Base-by-base conservation (phyloP, 2,797 vertebrate species). In the Esox masquinongy region DNA sequence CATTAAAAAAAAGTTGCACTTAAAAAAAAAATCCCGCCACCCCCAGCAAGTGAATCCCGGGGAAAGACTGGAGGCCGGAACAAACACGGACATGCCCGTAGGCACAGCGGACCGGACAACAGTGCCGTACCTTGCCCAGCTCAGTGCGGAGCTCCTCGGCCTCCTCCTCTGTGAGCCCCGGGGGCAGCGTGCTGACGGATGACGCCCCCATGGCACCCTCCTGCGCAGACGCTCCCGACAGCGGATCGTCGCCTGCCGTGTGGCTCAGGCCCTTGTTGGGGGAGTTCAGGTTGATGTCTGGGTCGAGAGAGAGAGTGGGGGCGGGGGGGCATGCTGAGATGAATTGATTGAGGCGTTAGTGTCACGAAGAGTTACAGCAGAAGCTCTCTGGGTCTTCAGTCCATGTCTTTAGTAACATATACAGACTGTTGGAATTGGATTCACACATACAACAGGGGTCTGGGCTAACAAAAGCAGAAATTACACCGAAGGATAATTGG, bases 201-300 rank as follows among this genome's bases (percentile, higher is more conserved):
- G 22, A 24, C 1, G 11, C 56, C 9, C 56, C 56, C 56, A 61
- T 4, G 22, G 90, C 85, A 0, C 93, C 85, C 1, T 89, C 90
- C 69, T 94, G 95, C 53, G 95, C 95, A 0, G 95, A 96, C 0
- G 96, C 89, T 0, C 97, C 96, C 0, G 92, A 90, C 88, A 96
- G 93, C 79, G 88, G 84, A 78, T 93, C 95, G 0, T 95, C 82
- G 64, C 92, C 82, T 2, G n/a, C 31, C 14, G 56, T 19, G 12
- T 22, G 11, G 11, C 64, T 92, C 47, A 96, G 94, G 88, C 95
- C 97, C 93, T 97, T 98, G 95, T 96, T 97, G 84, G 97, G 97
- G 90, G 98, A 99, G 94, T 98, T 98, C 93, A 99, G 94, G 95
- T 96, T 99, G 95, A 99, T 97, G 87, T 99, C 97, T 99, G 50